A percentile compares a stretch with the other conserved stretches of the same genome.
Evolutionary conservation across 2,888 invertebrate species (phyloP).

Genomic region (Capitulum mitella): DNA sequence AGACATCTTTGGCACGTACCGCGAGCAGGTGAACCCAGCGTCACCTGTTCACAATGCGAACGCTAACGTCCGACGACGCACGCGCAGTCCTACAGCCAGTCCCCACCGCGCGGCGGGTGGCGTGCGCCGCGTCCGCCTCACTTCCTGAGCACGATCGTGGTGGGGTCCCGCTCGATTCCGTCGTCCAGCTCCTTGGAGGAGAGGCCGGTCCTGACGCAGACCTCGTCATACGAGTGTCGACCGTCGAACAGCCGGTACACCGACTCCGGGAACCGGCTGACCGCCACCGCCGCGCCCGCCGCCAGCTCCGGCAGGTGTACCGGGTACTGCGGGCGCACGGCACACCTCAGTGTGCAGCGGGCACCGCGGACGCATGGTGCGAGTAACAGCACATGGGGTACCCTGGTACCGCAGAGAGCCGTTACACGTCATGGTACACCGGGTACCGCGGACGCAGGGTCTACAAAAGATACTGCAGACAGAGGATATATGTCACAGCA

Average conservation of each 20-base stretch:
- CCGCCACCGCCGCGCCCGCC: not conserved
- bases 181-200: conserved; percentile 68
- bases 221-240: conserved; percentile 73
- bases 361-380: too few relatives aligned
- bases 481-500: too few relatives aligned
- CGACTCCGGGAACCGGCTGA: conserved; percentile 28
- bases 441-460: too few relatives aligned
- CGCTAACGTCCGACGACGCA: too few relatives aligned
- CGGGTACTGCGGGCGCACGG: not conserved
- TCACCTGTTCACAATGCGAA: too few relatives aligned
- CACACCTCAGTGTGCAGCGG: not conserved
- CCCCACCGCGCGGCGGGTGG: not conserved
- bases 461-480: not conserved
- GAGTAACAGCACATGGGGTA: too few relatives aligned
- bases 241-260: conserved; percentile 61
- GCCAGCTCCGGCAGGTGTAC: conserved; percentile 14
- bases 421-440: too few relatives aligned
- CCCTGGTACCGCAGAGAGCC: too few relatives aligned
- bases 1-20: too few relatives aligned
- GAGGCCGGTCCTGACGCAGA: conserved; percentile 74
- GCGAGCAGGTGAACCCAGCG: too few relatives aligned
- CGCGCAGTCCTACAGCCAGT: not conserved
- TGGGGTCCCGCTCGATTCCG: conserved; percentile 73
- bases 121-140: too few relatives aligned
- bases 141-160: conserved; percentile 72